Percentiles rank a stretch among this genome's conserved stretches.
These are phyloP conservation scores for Desoria tigrina DNA, from an alignment of 2,888 invertebrate genomes.

Conservation along the genomic window DNA sequence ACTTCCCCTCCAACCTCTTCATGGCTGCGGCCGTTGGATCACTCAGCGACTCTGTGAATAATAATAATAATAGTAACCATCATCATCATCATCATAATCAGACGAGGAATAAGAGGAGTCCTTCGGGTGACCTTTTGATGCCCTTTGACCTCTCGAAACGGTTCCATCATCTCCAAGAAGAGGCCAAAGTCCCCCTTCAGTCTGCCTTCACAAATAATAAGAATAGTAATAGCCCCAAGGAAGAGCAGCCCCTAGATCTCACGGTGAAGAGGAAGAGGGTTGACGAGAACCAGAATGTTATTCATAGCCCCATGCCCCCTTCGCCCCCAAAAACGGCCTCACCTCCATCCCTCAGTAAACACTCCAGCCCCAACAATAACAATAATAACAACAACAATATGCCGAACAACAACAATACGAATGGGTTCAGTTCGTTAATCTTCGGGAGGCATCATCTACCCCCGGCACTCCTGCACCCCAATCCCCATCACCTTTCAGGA, in stretches of 20 bases:
- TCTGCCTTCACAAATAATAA: background rate
- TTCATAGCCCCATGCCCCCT: constrained; percentile 55
- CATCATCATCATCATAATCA: constrained; percentile 14
- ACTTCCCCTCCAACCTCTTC: constrained; percentile 45
- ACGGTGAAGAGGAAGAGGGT: constrained; percentile 82
- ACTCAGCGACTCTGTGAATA: constrained; percentile 26
- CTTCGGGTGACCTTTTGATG: constrained; percentile 43
- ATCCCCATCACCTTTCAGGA: constrained; percentile 4
- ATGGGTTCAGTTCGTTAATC: constrained; percentile 15
- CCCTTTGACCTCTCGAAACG: constrained; percentile 50
- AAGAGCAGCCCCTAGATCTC: constrained; percentile 82
- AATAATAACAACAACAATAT: background rate
- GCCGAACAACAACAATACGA: background rate
- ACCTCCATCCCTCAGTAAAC: constrained; percentile 53
- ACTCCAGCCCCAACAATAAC: background rate
- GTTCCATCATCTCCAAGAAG: constrained; percentile 32
- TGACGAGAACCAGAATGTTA: constrained; percentile 84
- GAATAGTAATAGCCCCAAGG: background rate
- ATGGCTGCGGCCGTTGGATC: constrained; percentile 41
- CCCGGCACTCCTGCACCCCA: constrained; percentile 25
- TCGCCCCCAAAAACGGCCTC: constrained; percentile 57
- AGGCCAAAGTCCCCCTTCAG: constrained; percentile 23
- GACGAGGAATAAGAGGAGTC: constrained; percentile 7
- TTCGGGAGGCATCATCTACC: constrained; percentile 43
- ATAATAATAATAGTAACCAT: constrained; percentile 13